Evolutionary conservation across 2,888 invertebrate genomes (phyloP), one percentile per base, ranked within the genome.

Genomic region (Rhyacophila evoluta): DNA sequence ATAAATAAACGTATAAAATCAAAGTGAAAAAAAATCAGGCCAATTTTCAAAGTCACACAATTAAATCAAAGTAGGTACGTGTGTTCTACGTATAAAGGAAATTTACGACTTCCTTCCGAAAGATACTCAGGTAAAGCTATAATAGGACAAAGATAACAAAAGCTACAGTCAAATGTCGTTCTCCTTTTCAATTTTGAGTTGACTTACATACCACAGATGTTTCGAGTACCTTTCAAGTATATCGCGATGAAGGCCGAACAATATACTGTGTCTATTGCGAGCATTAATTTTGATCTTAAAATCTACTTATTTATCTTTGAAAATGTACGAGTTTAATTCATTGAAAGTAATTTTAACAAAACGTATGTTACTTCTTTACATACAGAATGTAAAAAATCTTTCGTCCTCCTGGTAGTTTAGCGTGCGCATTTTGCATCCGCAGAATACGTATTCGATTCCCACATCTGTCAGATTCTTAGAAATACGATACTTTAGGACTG

Each of bases 111-210:
- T 19, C 55, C 55, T 55, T 19, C 19, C 6, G 55, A 55, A 55
- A 55, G 15, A 19, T 55, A 55, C 55, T 55, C 19, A 12, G 55
- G 55, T 19, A 55, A 55, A 55, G 55, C 55, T 55, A 55, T 55
- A 55, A 55, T 55, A 19, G 55, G 19, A 55, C 55, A 55, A 55
- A 55, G 55, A 55, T 55, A 55, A 55, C 55, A 55, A 55, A 55
- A 19, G 19, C 55, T 25, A 55, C 55, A 55, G 55, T 55, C 55
- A 55, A 55, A 55, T 55, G 55, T 55, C 55, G 19, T 55, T 55
- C 55, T 55, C 55, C 55, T 55, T 55, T 55, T 55, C 55, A 55
- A 55, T 55, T 55, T 55, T 55, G 15, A 55, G 55, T 55, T 55
- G 55, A 55, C 55, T 55, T 55, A 55, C 55, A 55, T 55, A 55